Evolutionary conservation across 92 coral and sea anemone species (phyloP).

Genomic region (Epizoanthus stellaris): DNA sequence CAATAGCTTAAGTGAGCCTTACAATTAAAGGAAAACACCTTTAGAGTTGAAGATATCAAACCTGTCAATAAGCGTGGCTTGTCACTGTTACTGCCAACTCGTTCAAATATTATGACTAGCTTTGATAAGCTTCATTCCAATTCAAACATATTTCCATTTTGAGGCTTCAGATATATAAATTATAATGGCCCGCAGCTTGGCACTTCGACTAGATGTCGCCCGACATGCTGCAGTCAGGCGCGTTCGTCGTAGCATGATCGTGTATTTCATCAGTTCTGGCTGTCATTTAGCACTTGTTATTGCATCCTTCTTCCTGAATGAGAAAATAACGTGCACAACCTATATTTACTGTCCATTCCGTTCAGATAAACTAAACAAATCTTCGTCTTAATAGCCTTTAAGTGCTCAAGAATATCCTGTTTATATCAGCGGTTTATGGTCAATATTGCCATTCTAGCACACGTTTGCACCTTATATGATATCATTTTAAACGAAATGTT

Average conservation of each 20-base stretch:
- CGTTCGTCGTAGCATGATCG: not conserved
- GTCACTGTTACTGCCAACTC: constrained; percentile 7
- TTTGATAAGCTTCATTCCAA: constrained; percentile 28
- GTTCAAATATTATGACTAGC: constrained; percentile 29
- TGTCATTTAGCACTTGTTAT: constrained; percentile 18
- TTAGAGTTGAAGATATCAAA: constrained; percentile 10
- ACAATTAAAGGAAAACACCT: constrained; percentile 6
- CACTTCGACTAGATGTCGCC: constrained; percentile 15
- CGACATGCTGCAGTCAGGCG: not conserved
- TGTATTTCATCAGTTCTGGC: constrained; percentile 21
- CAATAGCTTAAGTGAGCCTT: constrained; percentile 6
- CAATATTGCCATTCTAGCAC: constrained; percentile 34
- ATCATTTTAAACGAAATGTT: constrained; percentile 21
- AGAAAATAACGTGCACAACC: constrained; percentile 44
- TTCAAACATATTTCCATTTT: constrained; percentile 37
- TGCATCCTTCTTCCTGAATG: constrained; percentile 29
- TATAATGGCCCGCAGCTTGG: constrained; percentile 25
- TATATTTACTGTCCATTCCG: constrained; percentile 71
- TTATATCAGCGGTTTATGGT: constrained; percentile 76
- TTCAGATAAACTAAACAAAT: constrained; percentile 79
- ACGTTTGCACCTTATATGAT: constrained; percentile 14
- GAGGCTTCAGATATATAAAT: constrained; percentile 35
- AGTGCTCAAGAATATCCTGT: constrained; percentile 69
- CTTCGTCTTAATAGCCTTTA: constrained; percentile 73
- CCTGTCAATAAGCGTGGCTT: constrained; percentile 38